Percentiles rank a stretch among this genome's conserved stretches.
These are phyloP conservation scores for Eurosta solidaginis DNA, from an alignment of 1,140 invertebrate genomes.

Conservation along the genomic window DNA sequence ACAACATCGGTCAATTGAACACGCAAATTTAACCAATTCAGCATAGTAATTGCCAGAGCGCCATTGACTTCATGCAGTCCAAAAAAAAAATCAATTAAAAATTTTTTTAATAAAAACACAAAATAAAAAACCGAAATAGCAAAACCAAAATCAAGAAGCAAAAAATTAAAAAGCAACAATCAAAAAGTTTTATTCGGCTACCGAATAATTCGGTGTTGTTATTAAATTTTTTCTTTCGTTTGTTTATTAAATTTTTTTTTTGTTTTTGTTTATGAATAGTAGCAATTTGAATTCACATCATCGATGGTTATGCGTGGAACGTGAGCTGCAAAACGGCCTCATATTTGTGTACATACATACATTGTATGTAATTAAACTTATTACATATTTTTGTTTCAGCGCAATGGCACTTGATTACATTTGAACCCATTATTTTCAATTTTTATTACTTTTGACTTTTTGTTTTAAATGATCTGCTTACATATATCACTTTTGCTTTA, in stretches of 20 bases:
- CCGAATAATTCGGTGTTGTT: too few relatives aligned
- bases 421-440: background rate
- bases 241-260: background rate
- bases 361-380: background rate
- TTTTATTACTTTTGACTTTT: background rate
- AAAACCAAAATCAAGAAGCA: background rate
- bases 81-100: too few relatives aligned
- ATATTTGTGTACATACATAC: background rate
- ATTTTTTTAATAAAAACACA: background rate
- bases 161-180: too few relatives aligned
- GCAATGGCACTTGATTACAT: background rate
- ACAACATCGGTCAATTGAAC: background rate
- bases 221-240: background rate
- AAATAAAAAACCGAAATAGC: background rate
- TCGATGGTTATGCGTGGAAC: background rate
- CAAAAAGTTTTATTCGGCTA: too few relatives aligned
- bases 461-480: too few relatives aligned
- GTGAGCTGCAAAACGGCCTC: background rate
- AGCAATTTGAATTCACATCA: constrained; percentile 9
- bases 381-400: too few relatives aligned
- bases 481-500: too few relatives aligned
- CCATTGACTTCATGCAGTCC: background rate
- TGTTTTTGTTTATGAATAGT: background rate
- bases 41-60: constrained; percentile 13
- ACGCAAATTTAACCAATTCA: constrained; percentile 21